Evolutionary conservation across 1,140 invertebrate species (phyloP).

Genomic region (Pentalonia nigronervosa): DNA sequence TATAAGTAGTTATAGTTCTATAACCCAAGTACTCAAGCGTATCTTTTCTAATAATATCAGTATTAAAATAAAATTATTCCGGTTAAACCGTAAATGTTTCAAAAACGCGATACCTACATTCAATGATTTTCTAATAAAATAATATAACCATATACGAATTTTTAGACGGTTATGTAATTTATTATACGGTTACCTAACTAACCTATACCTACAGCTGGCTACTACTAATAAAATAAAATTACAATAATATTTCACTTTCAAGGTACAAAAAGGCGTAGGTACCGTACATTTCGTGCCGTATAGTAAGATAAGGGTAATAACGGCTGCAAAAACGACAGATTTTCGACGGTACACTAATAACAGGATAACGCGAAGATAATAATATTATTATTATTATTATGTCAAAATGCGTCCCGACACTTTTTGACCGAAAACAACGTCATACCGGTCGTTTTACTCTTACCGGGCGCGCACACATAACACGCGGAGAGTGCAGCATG

Average conservation of each 20-base stretch:
- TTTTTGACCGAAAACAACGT: constrained; percentile 35
- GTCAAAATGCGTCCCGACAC: constrained; percentile 5
- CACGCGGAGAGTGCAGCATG: neutral
- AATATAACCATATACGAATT: neutral
- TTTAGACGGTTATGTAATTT: neutral
- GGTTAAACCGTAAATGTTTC: neutral
- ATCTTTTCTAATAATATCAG: neutral
- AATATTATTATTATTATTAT: neutral
- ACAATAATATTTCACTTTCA: neutral
- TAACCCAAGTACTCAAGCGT: too few relatives aligned
- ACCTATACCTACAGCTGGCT: too few relatives aligned
- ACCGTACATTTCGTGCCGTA: neutral
- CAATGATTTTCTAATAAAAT: neutral
- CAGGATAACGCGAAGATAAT: neutral
- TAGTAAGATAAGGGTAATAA: neutral
- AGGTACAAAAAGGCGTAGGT: neutral
- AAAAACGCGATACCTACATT: neutral
- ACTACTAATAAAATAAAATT: neutral
- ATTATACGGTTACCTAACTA: neutral
- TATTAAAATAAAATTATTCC: neutral
- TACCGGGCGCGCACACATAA: neutral
- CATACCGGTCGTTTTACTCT: neutral
- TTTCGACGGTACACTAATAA: neutral
- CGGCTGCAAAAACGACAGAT: neutral
- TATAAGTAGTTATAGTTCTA: too few relatives aligned